phyloP scores from a whole-genome alignment of 1,140 invertebrate species.

The Aphelenchoides besseyi region DNA sequence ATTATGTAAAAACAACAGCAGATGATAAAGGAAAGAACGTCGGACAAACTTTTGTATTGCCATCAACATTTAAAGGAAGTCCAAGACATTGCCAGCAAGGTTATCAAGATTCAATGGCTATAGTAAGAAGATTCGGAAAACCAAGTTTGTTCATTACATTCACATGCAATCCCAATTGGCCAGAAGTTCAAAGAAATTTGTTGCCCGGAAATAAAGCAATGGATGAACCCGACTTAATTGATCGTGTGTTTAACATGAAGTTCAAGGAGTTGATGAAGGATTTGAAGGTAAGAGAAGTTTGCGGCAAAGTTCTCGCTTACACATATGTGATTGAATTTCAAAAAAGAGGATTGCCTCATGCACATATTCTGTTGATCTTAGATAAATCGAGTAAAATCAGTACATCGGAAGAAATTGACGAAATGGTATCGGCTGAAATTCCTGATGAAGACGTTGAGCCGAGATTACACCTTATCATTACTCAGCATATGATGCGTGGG shows the following conservation, averaged over 20 bases:
- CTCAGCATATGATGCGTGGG: conserved; percentile 63
- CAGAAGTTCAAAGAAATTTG: conserved; percentile 62
- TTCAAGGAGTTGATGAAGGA: conserved; percentile 64
- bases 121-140: conserved; percentile 63
- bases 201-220: conserved; percentile 46
- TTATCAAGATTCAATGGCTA: conserved; percentile 62
- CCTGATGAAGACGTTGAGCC: conserved; percentile 65
- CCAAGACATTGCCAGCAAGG: conserved; percentile 8
- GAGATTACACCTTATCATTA: conserved; percentile 61
- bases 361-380: conserved; percentile 64
- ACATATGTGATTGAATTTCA: conserved; percentile 66
- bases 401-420: conserved; percentile 63
- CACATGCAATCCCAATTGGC: conserved; percentile 67
- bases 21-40: conserved; percentile 34
- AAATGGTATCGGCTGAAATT: conserved; percentile 67
- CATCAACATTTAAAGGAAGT: conserved; percentile 50
- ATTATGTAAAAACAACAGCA: conserved; percentile 41
- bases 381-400: conserved; percentile 53
- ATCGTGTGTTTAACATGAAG: conserved; percentile 66
- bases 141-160: conserved; percentile 66
- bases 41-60: conserved; percentile 61
- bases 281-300: conserved; percentile 45
- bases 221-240: conserved; percentile 65
- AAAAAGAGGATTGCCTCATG: conserved; percentile 67
- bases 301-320: conserved; percentile 49